Evolutionary conservation across 2,888 invertebrate species (phyloP).

Genomic region (Melikaiella ostensackeni): DNA sequence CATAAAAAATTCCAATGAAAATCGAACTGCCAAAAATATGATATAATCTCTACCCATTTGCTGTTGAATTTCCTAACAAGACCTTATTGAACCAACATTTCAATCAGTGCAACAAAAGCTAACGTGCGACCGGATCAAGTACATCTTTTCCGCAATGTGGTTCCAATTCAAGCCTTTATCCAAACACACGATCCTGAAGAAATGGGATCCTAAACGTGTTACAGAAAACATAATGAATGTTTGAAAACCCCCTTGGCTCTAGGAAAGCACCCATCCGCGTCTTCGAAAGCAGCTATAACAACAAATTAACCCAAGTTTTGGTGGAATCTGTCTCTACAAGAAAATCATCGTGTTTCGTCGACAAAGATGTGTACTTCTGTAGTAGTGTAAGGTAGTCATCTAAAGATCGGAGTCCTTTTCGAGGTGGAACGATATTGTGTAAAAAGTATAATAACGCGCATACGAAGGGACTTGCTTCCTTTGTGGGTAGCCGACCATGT

Average conservation of each 20-base stretch:
- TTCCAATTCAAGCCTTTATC: conserved; percentile 30
- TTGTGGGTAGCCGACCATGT: conserved; percentile 76
- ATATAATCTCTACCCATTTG: neutral
- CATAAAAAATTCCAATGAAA: neutral
- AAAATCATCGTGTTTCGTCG: conserved; percentile 31
- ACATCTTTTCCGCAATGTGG: conserved; percentile 6
- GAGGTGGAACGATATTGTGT: conserved; percentile 73
- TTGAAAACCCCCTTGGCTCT: conserved; percentile 64
- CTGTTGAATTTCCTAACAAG: neutral
- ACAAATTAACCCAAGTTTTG: conserved; percentile 69
- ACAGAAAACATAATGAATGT: conserved; percentile 76
- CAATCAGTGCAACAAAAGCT: neutral
- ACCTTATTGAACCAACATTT: neutral
- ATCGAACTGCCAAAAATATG: neutral
- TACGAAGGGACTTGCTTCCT: conserved; percentile 66
- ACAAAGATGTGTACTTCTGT: conserved; percentile 18
- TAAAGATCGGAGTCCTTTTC: conserved; percentile 35
- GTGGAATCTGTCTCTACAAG: conserved; percentile 16
- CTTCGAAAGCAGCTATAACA: conserved; percentile 73
- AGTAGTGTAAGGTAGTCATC: conserved; percentile 8
- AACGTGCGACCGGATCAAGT: conserved; percentile 1
- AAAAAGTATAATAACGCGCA: conserved; percentile 75
- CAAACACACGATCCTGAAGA: conserved; percentile 48
- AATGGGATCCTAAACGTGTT: conserved; percentile 61
- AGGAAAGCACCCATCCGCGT: conserved; percentile 64